These are phyloP conservation scores for Pseudomyrmex concolor DNA, from an alignment of 1,140 invertebrate genomes.

Conservation along the genomic window DNA sequence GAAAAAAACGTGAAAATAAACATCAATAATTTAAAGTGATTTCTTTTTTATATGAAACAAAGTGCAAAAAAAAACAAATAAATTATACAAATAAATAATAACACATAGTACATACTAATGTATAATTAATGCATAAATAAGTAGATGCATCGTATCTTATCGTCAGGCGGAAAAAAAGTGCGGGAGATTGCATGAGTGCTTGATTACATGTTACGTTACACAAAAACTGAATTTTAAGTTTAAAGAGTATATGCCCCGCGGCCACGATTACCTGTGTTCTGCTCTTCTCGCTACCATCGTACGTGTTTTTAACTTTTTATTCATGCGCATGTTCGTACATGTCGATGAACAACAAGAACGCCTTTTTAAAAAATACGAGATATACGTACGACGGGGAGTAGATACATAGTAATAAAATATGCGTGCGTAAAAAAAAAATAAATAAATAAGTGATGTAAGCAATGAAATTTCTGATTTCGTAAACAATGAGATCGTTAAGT, in stretches of 20 bases:
- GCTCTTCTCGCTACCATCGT: slow-evolving; percentile 52
- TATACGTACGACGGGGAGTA: slow-evolving; percentile 9
- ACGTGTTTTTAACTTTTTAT: slow-evolving; percentile 54
- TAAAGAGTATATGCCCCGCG: slow-evolving; percentile 50
- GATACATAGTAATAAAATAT: background rate
- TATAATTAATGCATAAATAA: slow-evolving; percentile 13
- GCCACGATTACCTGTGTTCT: slow-evolving; percentile 53
- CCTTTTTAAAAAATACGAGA: slow-evolving; percentile 37
- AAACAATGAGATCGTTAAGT: background rate
- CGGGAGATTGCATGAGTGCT: slow-evolving; percentile 45
- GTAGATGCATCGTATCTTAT: slow-evolving; percentile 31
- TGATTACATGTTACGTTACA: slow-evolving; percentile 52
- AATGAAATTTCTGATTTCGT: too few species aligned
- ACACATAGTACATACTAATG: too few species aligned
- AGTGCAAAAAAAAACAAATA: too few species aligned
- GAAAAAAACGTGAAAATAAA: background rate
- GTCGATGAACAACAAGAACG: slow-evolving; percentile 58
- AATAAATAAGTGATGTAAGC: too few species aligned
- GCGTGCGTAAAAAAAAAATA: background rate
- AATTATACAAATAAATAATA: too few species aligned
- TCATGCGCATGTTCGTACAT: slow-evolving; percentile 49
- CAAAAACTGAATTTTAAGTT: slow-evolving; percentile 59
- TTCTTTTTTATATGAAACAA: background rate
- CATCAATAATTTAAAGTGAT: background rate
- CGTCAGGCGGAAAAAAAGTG: slow-evolving; percentile 21